Evolutionary conservation across 2,797 vertebrate species (phyloP).

Genomic region (Hippocampus kuda): DNA sequence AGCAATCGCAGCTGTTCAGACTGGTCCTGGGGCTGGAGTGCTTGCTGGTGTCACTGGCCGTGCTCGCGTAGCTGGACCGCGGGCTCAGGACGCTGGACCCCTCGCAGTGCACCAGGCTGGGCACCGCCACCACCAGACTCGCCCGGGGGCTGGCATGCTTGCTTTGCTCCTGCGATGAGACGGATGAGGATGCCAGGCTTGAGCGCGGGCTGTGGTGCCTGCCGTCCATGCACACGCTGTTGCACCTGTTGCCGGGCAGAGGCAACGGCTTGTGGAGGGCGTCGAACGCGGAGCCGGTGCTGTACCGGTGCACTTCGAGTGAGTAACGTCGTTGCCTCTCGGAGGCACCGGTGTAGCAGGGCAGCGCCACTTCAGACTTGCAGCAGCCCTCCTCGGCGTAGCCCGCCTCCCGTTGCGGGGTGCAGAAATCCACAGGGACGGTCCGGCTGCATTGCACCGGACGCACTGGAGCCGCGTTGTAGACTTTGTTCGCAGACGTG

Average conservation of each 20-base stretch:
- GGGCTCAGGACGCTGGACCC: slow-evolving; percentile 65
- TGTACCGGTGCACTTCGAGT: slow-evolving; percentile 74
- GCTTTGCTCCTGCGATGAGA: slow-evolving; percentile 71
- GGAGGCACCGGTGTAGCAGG: slow-evolving; percentile 75
- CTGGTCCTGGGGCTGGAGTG: slow-evolving; percentile 86
- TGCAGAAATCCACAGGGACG: slow-evolving; percentile 69
- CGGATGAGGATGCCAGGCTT: slow-evolving; percentile 69
- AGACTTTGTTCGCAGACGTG: slow-evolving; percentile 69
- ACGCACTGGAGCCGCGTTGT: slow-evolving; percentile 68
- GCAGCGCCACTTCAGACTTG: slow-evolving; percentile 81
- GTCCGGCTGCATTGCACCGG: slow-evolving; percentile 61
- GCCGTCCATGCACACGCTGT: slow-evolving; percentile 61
- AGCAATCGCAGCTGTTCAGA: slow-evolving; percentile 81
- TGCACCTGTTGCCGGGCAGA: slow-evolving; percentile 65
- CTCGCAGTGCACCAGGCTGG: slow-evolving; percentile 67
- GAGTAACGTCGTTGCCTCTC: slow-evolving; percentile 75
- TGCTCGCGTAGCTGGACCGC: slow-evolving; percentile 78
- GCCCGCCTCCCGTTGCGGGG: slow-evolving; percentile 63
- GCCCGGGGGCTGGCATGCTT: slow-evolving; percentile 74
- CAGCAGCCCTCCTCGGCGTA: slow-evolving; percentile 67
- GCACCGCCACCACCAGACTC: slow-evolving; percentile 61
- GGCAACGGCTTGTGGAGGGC: slow-evolving; percentile 64
- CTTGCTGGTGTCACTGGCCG: slow-evolving; percentile 77
- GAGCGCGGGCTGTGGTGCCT: slow-evolving; percentile 69
- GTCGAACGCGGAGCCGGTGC: slow-evolving; percentile 74